phyloP scores from a whole-genome alignment of 2,888 invertebrate genomes.

The Lissonota sp. region DNA sequence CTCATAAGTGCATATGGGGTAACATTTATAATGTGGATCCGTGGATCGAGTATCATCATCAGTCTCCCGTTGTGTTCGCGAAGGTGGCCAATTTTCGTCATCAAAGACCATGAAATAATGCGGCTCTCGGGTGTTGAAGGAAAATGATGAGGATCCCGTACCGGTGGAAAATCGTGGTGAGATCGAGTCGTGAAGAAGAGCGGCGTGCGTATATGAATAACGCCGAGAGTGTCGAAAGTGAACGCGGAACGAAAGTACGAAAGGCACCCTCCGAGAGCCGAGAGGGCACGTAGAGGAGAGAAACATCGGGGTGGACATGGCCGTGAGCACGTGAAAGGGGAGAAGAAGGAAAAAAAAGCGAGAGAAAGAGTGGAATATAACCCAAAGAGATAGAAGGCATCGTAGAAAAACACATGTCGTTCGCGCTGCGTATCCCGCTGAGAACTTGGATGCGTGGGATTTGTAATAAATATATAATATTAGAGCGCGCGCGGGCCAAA shows the following conservation, averaged over 20 bases:
- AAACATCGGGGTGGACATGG: constrained; percentile 14
- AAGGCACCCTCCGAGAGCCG: constrained; percentile 1
- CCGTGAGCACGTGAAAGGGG: constrained; percentile 35
- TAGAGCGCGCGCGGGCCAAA: constrained; percentile 1
- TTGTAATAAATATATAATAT: constrained; percentile 76
- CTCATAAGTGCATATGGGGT: neutral
- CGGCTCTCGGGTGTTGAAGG: constrained; percentile 61
- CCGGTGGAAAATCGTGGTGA: constrained; percentile 35
- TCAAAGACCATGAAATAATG: constrained; percentile 59
- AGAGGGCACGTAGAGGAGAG: constrained; percentile 8
- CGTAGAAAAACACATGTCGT: constrained; percentile 82
- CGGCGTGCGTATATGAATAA: neutral
- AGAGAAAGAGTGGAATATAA: constrained; percentile 65
- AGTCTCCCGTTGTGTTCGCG: constrained; percentile 44
- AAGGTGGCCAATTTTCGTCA: constrained; percentile 65
- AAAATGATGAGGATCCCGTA: constrained; percentile 50
- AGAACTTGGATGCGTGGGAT: constrained; percentile 82
- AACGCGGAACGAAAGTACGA: constrained; percentile 13
- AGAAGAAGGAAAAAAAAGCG: constrained; percentile 54
- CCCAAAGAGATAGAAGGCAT: constrained; percentile 64
- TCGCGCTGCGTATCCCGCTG: constrained; percentile 81
- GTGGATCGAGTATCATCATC: neutral
- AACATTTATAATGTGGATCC: constrained; percentile 9
- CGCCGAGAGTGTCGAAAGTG: constrained; percentile 15
- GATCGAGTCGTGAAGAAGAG: constrained; percentile 25